phyloP scores from a whole-genome alignment of 2,113 vertebrate genomes.

The Heterotilapia buettikoferi region DNA sequence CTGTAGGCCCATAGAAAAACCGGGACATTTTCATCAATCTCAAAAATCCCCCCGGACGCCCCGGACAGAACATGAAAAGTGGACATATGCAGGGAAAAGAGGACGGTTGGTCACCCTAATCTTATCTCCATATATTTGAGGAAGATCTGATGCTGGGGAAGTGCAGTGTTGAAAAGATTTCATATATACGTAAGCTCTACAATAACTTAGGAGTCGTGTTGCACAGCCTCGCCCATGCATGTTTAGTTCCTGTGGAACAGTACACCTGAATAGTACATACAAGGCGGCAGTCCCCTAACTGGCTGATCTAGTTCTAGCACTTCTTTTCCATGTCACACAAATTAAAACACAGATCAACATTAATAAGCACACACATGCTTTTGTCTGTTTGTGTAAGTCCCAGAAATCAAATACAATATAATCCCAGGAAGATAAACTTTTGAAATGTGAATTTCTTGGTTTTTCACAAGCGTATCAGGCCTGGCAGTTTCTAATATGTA shows the following conservation, averaged over 20 bases:
- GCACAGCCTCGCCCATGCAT: not conserved
- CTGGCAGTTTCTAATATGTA: not conserved
- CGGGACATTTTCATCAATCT: not conserved
- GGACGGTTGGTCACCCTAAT: not conserved
- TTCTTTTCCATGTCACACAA: not conserved
- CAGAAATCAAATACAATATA: not conserved
- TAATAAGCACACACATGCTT: not conserved
- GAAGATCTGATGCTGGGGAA: not conserved
- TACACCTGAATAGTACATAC: not conserved
- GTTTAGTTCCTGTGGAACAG: not conserved
- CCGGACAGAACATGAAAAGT: rapidly evolving
- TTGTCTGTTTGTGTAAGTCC: not conserved
- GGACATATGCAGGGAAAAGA: not conserved
- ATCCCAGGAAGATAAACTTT: not conserved
- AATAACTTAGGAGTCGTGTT: not conserved
- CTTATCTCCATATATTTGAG: not conserved
- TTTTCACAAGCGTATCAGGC: not conserved
- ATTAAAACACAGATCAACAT: not conserved
- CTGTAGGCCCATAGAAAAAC: not conserved
- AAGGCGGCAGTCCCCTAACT: not conserved
- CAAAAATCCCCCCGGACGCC: not conserved
- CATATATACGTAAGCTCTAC: not conserved
- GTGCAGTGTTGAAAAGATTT: not conserved
- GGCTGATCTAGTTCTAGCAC: conserved; percentile 9
- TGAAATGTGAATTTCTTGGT: not conserved